Base-by-base conservation (phyloP, 2,888 invertebrate genomes). In the Drosophila koepferae region DNA sequence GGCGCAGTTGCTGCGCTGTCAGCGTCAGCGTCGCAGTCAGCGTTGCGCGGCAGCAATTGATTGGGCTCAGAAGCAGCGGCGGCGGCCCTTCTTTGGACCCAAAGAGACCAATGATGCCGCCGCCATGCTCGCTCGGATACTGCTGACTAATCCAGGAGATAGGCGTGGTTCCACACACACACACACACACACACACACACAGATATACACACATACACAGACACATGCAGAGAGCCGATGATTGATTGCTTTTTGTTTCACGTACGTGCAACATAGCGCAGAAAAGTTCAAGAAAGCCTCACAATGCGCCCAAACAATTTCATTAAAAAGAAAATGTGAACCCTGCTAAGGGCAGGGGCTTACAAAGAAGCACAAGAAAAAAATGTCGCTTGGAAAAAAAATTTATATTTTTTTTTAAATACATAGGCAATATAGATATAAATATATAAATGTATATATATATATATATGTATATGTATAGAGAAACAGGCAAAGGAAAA, bases 81-180 rank as follows among this genome's bases (percentile, higher is more conserved):
- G 81, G 77, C 72, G 82, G 84, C 86, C 79, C 80, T 78, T 83
- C 55, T 51, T 66, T 73, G 62, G 75, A 62, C 58, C 51, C 54
- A 69, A 68, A 78, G 77, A 84, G 80, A 89, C 83, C 90, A 90
- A 89, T 90, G 86, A 89, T 86, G 90, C 87, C 90, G 89, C 82
- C 78, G 86, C 86, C 82, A 84, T 88, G 86, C 88, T 84, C 78
- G 48, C 59, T 63, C 79, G 81, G 86, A 90, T 91, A 89, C 68
- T 92, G 92, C 92, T 92, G 92, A 92, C 82, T 92, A 92, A 92
- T 91, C 82, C 90, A 89, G 89, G 90, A 91, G 91, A 90, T 91
- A 91, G 92, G 92, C 92, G 92, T 92, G 92, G 92, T 89, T 87
- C 91, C 81, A 82, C 67, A 71, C 68, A 75, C 75, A 80, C 83